A percentile compares a stretch with the other conserved stretches of the same genome.
Evolutionary conservation across 2,113 vertebrate species (phyloP).

Genomic region (Glaucomys volans): DNA sequence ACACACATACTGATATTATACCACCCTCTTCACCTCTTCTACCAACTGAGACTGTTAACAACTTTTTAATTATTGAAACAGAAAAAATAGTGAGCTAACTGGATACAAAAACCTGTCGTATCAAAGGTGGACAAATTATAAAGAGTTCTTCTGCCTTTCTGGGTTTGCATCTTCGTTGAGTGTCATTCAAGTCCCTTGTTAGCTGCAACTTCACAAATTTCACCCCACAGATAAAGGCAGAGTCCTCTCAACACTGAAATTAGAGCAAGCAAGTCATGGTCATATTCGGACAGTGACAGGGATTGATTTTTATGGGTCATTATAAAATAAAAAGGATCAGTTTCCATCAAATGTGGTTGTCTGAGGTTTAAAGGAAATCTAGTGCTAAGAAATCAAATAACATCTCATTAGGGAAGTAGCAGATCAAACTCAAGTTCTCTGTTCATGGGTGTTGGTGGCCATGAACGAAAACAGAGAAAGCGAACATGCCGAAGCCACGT

Average conservation of each 20-base stretch:
- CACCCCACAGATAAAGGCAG: background rate
- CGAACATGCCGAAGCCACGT: background rate
- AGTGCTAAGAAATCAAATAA: constrained; percentile 35
- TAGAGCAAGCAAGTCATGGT: background rate
- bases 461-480: constrained; percentile 39
- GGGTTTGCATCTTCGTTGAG: background rate
- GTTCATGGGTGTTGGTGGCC: background rate
- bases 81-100: background rate
- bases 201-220: constrained; percentile 32
- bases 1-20: background rate
- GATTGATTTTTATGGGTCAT: background rate
- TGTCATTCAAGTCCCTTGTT: background rate
- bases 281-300: background rate
- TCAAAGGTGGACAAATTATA: constrained; percentile 14
- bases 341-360: background rate
- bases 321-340: background rate
- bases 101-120: background rate
- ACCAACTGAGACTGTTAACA: background rate
- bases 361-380: constrained; percentile 8
- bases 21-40: background rate
- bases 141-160: background rate
- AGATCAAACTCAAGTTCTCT: background rate
- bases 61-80: background rate
- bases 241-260: constrained; percentile 9
- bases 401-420: background rate